A percentile compares a stretch with the other conserved stretches of the same genome.
These are phyloP conservation scores for Aegypius monachus DNA, from an alignment of 2,113 vertebrate genomes.

Conservation along the genomic window DNA sequence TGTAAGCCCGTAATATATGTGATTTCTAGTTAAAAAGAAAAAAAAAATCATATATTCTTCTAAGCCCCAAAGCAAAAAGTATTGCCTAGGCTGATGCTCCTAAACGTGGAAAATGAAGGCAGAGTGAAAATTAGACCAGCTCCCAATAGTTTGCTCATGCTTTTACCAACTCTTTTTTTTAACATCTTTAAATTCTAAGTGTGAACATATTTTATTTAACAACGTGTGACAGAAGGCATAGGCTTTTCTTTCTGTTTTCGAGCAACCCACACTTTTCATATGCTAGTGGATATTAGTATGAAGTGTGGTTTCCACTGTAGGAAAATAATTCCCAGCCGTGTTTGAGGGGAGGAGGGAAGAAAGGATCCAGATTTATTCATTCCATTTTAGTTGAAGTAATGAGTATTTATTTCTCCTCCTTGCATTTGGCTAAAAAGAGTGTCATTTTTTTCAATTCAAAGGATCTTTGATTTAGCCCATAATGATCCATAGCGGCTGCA, in stretches of 20 bases:
- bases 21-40: neutral
- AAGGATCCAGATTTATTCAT: neutral
- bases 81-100: neutral
- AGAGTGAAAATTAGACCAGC: constrained; percentile 23
- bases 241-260: neutral
- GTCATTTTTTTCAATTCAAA: neutral
- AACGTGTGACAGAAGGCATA: constrained; percentile 34
- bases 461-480: neutral
- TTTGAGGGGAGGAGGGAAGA: neutral
- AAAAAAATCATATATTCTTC: neutral
- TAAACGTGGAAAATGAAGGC: constrained; percentile 5
- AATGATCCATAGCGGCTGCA: neutral
- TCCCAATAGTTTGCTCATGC: constrained; percentile 34
- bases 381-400: neutral
- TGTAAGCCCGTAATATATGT: neutral
- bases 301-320: neutral
- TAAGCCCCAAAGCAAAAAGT: neutral
- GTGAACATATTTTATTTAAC: constrained; percentile 52
- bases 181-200: neutral
- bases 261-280: neutral
- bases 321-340: neutral
- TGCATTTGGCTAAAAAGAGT: neutral
- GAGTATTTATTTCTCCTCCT: neutral
- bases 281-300: neutral
- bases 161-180: neutral